A percentile compares a stretch with the other conserved stretches of the same genome.
phyloP scores from a whole-genome alignment of 2,113 vertebrate genomes.

The Choloepus hoffmanni region DNA sequence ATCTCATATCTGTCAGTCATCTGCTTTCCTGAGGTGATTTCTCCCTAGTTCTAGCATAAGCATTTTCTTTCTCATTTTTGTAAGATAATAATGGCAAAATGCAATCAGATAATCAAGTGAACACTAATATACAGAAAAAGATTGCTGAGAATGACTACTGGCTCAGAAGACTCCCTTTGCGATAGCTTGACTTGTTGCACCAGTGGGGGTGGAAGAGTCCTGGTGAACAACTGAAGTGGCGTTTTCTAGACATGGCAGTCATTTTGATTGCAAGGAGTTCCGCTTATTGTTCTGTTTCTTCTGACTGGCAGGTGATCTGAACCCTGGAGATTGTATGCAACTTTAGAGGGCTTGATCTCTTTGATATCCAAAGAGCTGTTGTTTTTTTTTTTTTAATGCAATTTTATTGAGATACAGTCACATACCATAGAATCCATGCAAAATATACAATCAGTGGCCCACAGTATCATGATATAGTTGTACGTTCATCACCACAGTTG shows the following conservation, averaged over 20 bases:
- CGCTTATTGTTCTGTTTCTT: neutral
- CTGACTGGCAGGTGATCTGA: neutral
- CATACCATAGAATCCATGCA: too few species aligned
- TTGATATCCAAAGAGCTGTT: neutral
- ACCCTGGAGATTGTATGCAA: neutral
- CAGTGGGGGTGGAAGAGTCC: accelerated
- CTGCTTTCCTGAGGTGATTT: neutral
- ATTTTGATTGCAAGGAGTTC: too few species aligned
- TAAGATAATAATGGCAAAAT: constrained; percentile 40
- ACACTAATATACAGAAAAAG: neutral
- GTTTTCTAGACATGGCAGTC: neutral
- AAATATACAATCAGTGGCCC: too few species aligned
- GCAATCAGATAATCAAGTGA: constrained; percentile 14
- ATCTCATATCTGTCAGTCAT: neutral
- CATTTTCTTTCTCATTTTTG: neutral
- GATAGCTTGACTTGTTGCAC: neutral
- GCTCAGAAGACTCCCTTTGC: neutral
- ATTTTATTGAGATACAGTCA: too few species aligned
- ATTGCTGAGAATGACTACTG: neutral
- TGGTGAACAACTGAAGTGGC: neutral
- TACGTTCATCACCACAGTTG: too few species aligned
- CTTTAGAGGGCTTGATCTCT: neutral
- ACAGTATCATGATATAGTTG: too few species aligned
- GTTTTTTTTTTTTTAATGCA: too few species aligned
- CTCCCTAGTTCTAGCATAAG: neutral